Percentiles rank a stretch among this genome's conserved stretches.
These are phyloP conservation scores for Macaca fascicularis DNA, from an alignment of 2,113 vertebrate species.

Conservation along the genomic window T2T-MFA8v1.1 NC_088389.1:56991501-56992000, in stretches of 20 bases:
- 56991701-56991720: not conserved
- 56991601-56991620: not conserved
- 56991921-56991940: not conserved
- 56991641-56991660: not conserved
- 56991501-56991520: not conserved
- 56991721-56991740: not conserved
- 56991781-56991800: not conserved
- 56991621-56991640: not conserved
- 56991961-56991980: not conserved
- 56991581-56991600: not conserved
- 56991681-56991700: not conserved
- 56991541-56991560: not conserved
- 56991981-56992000: not conserved
- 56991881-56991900: not conserved
- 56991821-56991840: not conserved
- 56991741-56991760: not conserved
- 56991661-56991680: not conserved
- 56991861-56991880: not conserved
- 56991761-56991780: not conserved
- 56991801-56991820: not conserved
- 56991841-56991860: not conserved
- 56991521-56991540: not conserved
- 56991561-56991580: not conserved
- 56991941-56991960: constrained; percentile 2
- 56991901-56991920: not conserved